Conservation (phyloP, 2,888 invertebrate genomes). For the Andrena camellia region DNA sequence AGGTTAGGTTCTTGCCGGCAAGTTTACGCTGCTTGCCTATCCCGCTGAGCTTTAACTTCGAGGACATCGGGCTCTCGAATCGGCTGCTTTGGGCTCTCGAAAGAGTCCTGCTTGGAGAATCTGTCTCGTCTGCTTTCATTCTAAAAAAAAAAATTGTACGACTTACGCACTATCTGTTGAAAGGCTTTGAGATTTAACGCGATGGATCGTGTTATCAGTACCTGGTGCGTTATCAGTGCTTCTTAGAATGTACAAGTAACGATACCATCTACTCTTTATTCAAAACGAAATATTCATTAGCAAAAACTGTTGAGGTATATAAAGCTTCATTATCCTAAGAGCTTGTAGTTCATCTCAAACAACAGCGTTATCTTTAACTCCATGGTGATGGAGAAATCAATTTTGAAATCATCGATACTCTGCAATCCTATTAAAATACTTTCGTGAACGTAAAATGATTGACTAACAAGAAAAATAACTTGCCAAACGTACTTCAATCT, state of each 20-base stretch:
- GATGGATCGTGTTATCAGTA: neutral
- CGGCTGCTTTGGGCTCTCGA: slow-evolving; percentile 36
- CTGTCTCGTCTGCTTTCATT: slow-evolving; percentile 46
- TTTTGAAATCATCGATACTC: neutral
- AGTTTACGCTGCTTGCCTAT: slow-evolving; percentile 33
- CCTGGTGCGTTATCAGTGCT: neutral
- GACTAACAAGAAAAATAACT: too few species aligned
- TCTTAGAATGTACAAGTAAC: too few species aligned
- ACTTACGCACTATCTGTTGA: neutral
- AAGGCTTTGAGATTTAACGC: neutral
- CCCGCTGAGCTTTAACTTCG: slow-evolving; percentile 43
- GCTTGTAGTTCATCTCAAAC: neutral
- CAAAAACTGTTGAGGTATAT: too few species aligned
- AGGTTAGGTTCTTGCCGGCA: slow-evolving; percentile 50
- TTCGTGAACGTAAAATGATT: too few species aligned
- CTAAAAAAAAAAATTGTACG: neutral
- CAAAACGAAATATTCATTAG: too few species aligned
- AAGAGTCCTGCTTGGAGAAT: slow-evolving; percentile 10
- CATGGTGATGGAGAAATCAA: slow-evolving; percentile 58
- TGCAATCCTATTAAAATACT: neutral
- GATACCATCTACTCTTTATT: too few species aligned
- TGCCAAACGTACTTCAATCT: too few species aligned
- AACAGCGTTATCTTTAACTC: slow-evolving; percentile 17
- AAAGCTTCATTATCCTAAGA: neutral
- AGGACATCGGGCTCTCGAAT: slow-evolving; percentile 50